Percentiles rank a stretch among this genome's conserved stretches.
phyloP scores from a whole-genome alignment of 30 jellyfish, hydroid and myxozoan genomes.

The Hydractinia echinata region DNA sequence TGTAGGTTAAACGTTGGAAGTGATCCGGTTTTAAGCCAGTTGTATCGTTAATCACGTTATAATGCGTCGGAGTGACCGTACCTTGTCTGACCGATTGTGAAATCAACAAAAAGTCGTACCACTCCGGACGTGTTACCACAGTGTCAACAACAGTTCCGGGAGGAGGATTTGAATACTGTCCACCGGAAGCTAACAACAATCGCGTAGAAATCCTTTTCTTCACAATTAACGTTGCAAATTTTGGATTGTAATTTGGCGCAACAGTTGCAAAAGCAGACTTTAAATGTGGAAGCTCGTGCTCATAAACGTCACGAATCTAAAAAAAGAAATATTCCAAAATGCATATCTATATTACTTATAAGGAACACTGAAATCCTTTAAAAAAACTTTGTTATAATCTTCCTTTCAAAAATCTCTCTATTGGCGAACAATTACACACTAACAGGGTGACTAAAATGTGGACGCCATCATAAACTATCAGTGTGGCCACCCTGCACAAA shows the following conservation, averaged over 20 bases:
- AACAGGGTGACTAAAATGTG: not conserved
- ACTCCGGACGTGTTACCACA: conserved; percentile 71
- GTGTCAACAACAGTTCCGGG: conserved; percentile 97
- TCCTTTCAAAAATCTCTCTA: too few species aligned
- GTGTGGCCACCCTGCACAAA: not conserved
- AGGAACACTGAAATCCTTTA: not conserved
- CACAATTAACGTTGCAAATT: conserved; percentile 88
- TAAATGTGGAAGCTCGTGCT: conserved; percentile 85
- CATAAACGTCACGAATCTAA: conserved; percentile 58
- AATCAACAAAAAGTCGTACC: conserved; percentile 91
- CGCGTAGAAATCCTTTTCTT: conserved; percentile 92
- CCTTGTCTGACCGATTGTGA: conserved; percentile 98
- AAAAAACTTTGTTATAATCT: too few species aligned
- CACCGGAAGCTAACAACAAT: conserved; percentile 42
- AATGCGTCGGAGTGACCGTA: conserved; percentile 98
- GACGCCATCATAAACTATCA: not conserved
- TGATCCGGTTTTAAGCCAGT: conserved; percentile 94
- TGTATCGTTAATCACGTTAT: conserved; percentile 65
- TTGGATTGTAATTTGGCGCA: conserved; percentile 73
- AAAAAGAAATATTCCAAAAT: not conserved
- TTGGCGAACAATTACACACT: too few species aligned
- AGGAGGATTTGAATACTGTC: conserved; percentile 74
- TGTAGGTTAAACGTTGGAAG: conserved; percentile 91
- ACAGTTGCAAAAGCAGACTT: conserved; percentile 44
- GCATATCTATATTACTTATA: not conserved